These are phyloP conservation scores for Eolophus roseicapilla DNA, from an alignment of 2,113 vertebrate genomes.

Conservation along the genomic window DNA sequence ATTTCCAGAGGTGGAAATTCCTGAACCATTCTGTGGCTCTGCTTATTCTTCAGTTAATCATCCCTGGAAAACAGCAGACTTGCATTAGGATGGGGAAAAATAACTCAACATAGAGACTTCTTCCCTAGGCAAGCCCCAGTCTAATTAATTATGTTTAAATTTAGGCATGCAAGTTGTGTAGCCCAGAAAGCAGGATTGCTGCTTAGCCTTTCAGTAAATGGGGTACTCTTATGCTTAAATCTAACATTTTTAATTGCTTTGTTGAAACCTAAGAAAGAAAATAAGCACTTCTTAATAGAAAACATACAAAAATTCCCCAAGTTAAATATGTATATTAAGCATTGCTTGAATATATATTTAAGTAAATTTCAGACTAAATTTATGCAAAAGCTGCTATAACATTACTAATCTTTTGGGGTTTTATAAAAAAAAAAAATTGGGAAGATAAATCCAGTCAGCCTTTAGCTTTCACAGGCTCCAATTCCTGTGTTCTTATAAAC, in stretches of 20 bases:
- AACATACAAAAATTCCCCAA: neutral
- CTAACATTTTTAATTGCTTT: neutral
- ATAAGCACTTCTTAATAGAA: neutral
- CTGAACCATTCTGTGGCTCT: neutral
- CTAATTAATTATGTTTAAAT: neutral
- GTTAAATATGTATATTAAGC: neutral
- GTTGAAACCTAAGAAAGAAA: neutral
- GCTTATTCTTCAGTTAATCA: neutral
- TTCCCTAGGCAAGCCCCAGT: neutral
- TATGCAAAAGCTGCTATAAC: neutral
- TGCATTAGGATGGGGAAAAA: neutral
- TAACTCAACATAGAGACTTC: neutral
- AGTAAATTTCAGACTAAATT: neutral
- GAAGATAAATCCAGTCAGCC: neutral
- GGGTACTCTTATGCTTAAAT: neutral
- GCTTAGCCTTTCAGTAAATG: neutral
- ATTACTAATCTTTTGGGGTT: fast-evolving
- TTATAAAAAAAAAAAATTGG: neutral
- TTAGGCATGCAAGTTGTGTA: neutral
- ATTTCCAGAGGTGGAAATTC: neutral
- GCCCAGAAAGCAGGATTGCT: neutral
- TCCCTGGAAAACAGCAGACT: neutral
- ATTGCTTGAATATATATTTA: neutral
- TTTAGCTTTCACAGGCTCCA: neutral
- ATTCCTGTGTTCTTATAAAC: neutral